A percentile compares a stretch with the other conserved stretches of the same genome.
Evolutionary conservation across 2,797 vertebrate genomes (phyloP).

Genomic region (Xiphophorus birchmanni): DNA sequence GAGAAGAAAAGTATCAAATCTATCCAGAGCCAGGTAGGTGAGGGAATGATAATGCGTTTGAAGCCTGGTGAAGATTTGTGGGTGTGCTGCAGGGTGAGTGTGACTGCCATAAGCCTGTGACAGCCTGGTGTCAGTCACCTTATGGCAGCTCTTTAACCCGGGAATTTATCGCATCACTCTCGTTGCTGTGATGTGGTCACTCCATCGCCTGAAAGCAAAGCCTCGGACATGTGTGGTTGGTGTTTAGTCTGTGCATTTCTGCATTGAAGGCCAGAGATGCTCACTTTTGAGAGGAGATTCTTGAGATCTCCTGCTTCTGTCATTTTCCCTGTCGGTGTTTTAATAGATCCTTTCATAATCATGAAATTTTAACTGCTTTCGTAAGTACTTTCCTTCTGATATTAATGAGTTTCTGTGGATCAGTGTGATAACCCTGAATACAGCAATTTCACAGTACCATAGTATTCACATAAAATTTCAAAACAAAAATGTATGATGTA

Average conservation of each 20-base stretch:
- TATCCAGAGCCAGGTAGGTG: constrained; percentile 20
- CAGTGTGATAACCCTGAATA: not conserved
- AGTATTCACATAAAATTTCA: not conserved
- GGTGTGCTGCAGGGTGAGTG: not conserved
- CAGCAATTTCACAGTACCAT: not conserved
- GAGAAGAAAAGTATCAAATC: constrained; percentile 20
- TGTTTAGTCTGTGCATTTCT: not conserved
- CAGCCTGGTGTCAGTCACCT: constrained; percentile 71
- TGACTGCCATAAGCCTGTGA: constrained; percentile 35
- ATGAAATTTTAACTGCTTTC: not conserved
- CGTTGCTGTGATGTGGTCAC: constrained; percentile 54
- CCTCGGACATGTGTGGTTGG: constrained; percentile 43
- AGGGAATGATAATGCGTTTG: constrained; percentile 15
- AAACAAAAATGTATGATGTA: not conserved
- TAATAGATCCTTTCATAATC: not conserved
- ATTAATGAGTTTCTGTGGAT: not conserved
- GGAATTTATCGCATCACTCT: constrained; percentile 76
- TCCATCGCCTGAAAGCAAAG: constrained; percentile 54
- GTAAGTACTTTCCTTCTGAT: not conserved
- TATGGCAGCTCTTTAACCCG: constrained; percentile 74
- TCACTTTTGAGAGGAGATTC: constrained; percentile 38
- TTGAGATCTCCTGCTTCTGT: constrained; percentile 38
- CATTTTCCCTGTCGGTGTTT: not conserved
- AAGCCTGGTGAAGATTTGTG: constrained; percentile 13
- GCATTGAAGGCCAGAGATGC: not conserved